Evolutionary conservation across 35 echinoderm and acorn worm species (phyloP).

Genomic region (Ptychodera flava): DNA sequence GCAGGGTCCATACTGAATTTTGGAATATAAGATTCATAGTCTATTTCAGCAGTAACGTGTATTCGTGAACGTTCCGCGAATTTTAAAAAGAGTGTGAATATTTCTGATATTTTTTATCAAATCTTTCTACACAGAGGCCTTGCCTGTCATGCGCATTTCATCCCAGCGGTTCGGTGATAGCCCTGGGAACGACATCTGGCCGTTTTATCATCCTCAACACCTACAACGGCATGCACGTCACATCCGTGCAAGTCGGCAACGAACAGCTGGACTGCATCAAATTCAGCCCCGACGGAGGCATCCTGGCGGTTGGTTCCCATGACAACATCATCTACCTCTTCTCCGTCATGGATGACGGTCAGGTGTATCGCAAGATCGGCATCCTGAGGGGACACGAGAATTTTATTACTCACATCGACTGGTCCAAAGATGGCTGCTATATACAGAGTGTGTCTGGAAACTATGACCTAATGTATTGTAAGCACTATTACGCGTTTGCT

Average conservation of each 20-base stretch:
- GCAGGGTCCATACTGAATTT: too few relatives aligned
- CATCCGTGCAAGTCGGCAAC: constrained; percentile 71
- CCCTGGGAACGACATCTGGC: constrained; percentile 61
- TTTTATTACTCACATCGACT: constrained; percentile 71
- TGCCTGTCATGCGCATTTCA: constrained; percentile 70
- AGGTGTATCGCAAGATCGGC: constrained; percentile 66
- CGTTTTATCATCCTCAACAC: constrained; percentile 64
- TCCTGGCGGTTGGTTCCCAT: constrained; percentile 82
- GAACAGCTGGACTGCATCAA: constrained; percentile 54
- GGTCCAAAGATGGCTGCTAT: constrained; percentile 49
- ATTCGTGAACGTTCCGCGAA: too few relatives aligned
- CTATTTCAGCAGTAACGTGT: too few relatives aligned
- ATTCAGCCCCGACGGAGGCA: constrained; percentile 61
- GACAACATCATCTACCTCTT: constrained; percentile 79
- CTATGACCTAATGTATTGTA: constrained; percentile 78
- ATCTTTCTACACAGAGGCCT: constrained; percentile 67
- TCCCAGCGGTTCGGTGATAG: constrained; percentile 52
- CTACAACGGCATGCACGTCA: constrained; percentile 73
- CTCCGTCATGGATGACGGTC: constrained; percentile 87
- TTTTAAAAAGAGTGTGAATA: too few relatives aligned
- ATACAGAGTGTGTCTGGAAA: constrained; percentile 78
- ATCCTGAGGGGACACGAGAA: constrained; percentile 42
- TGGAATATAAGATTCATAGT: too few relatives aligned
- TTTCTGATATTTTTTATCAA: too few relatives aligned
- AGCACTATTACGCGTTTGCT: constrained; percentile 16